Evolutionary conservation across 2,797 vertebrate species (phyloP).

Genomic region (Sciurus vulgaris): DNA sequence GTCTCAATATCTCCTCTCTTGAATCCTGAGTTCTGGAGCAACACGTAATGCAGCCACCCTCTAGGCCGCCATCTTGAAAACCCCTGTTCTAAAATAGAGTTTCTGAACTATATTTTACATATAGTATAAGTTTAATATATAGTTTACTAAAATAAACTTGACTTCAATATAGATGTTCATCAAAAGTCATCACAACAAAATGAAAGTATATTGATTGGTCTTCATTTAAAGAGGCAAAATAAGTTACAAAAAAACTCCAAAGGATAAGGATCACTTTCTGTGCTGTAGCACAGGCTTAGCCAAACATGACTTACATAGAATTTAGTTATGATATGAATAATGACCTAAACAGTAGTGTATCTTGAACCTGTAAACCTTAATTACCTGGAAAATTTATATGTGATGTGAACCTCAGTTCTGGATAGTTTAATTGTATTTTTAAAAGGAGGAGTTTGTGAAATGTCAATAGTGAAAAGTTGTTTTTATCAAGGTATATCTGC

Average conservation of each 20-base stretch:
- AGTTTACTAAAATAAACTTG: neutral
- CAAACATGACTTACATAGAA: neutral
- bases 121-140: neutral
- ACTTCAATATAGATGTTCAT: neutral
- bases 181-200: neutral
- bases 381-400: slow-evolving; percentile 13
- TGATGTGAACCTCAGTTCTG: neutral
- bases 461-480: neutral
- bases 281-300: neutral
- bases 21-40: too few relatives aligned
- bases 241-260: neutral
- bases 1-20: too few relatives aligned
- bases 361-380: neutral
- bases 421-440: slow-evolving; percentile 10
- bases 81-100: neutral
- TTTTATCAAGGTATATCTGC: neutral
- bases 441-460: neutral
- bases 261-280: neutral
- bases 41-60: too few relatives aligned
- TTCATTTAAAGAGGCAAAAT: neutral
- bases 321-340: neutral
- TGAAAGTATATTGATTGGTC: neutral
- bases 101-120: neutral
- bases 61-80: too few relatives aligned
- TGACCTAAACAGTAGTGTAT: neutral